Evolutionary conservation across 1,140 invertebrate species (phyloP), one percentile per base, ranked within the genome.

Genomic region (Halesus radiatus): DNA sequence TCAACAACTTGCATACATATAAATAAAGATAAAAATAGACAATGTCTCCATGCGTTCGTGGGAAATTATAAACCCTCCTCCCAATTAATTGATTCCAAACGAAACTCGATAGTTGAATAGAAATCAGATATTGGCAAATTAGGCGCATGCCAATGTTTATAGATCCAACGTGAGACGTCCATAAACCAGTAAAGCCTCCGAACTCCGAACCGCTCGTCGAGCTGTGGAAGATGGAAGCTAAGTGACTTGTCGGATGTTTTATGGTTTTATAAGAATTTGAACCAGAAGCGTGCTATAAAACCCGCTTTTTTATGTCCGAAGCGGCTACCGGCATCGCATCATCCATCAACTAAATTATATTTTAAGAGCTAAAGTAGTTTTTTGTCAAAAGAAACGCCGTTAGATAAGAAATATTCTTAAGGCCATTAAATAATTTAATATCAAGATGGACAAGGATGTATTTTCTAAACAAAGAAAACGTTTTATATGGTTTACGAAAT

Each of bases 281-380:
- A 60, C 66, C 62, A 80, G 77, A 80, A 83, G 76, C 76, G 79
- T 83, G 80, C 80, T 78, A 83, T 83, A 83, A 83, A 83, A 81
- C 78, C 73, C 62, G 78, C 72, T 73, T 80, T 37, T 81, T 80
- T 83, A 80, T 83, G 72, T 78, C 37, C 10, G 37, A 45, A 45
- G 37, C 37, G 23, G 62, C 70, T 80, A 62, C 77, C 64, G 80
- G 80, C 70, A 73, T 83, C 79, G 73, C 72, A 75, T 81, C 79
- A 79, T 83, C 78, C 72, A 75, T 80, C 81, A 78, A 56, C 76
- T 37, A 60, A 73, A 83, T 52, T 74, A 81, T 81, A 72, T 58
- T 78, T 81, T 81, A 81, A 81, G 73, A 79, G 82, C 75, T 52
- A 23, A 23, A 26, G 52, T 23, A 50, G 16, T 53, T 53, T 78